Evolutionary conservation across 1,140 invertebrate species (phyloP), one percentile per base, ranked within the genome.

Genomic region (Sitodiplosis mosellana): DNA sequence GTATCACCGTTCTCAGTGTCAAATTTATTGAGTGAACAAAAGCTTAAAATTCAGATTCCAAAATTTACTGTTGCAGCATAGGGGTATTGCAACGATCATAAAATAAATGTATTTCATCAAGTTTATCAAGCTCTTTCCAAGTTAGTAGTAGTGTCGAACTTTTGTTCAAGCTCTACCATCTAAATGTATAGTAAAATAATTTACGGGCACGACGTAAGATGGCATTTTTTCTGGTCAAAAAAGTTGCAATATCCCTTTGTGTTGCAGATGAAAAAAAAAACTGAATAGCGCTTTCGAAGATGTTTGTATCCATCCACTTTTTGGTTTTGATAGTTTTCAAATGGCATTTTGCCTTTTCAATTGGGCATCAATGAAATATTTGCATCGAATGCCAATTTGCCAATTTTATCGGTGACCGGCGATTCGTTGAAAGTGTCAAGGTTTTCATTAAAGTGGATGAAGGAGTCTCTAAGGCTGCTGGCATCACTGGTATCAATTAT

Each of bases 331-430:
- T 57, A 52, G 61, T 40, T 40, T 40, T 6, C 34, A 10, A 14
- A n/a, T 41, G 11, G 11, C 7, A 8, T n/a, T 41, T 41, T 50
- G 48, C 40, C 2, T 38, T 60, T 59, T 21, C 44, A 78, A 69
- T 49, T 81, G 18, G 75, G 75, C n/a, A 64, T 82, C 38, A 58
- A 49, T 7, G 61, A 62, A 46, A 69, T 81, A 52, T 84, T 84
- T 55, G 36, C 52, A 19, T 56, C 63, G 2, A 40, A 34, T 17
- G 77, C 77, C 3, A 69, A 83, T 57, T 75, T 83, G 41, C 63
- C 65, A 53, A 69, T 70, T 33, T 73, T 84, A 27, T 59, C 73
- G 34, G 57, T 61, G 27, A 52, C 58, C 21, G 54, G 64, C 3
- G 59, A 63, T 46, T 51, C 55, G 27, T 38, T 78, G 0, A 62